Conservation (phyloP, 2,888 invertebrate species). For the Nematopogon swammerdamellus region DNA sequence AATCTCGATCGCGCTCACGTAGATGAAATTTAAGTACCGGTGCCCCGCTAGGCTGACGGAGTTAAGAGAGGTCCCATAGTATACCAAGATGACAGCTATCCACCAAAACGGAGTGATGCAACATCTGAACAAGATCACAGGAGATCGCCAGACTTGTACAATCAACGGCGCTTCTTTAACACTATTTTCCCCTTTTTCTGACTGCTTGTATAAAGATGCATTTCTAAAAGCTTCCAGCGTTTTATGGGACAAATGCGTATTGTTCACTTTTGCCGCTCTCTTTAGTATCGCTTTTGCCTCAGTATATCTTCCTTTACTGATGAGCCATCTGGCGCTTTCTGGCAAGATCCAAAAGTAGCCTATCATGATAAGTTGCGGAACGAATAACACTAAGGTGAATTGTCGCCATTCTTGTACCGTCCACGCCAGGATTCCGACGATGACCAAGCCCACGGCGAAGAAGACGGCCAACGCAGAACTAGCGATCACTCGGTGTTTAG, state of each 20-base stretch:
- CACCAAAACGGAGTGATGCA: conserved; percentile 72
- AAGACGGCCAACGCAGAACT: conserved; percentile 67
- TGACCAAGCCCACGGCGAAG: conserved; percentile 70
- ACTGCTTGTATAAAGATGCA: not conserved
- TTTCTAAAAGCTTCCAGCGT: conserved; percentile 27
- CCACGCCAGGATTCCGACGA: conserved; percentile 66
- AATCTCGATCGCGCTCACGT: conserved; percentile 63
- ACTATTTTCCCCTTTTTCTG: conserved; percentile 15
- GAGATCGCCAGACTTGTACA: conserved; percentile 47
- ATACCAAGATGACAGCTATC: conserved; percentile 75
- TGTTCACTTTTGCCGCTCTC: conserved; percentile 61
- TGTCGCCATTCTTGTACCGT: conserved; percentile 66
- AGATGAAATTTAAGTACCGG: conserved; percentile 72
- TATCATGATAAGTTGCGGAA: conserved; percentile 63
- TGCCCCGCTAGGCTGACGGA: conserved; percentile 71
- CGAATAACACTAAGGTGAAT: conserved; percentile 62
- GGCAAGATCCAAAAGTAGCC: conserved; percentile 65
- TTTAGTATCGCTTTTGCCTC: conserved; percentile 59
- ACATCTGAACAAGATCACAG: conserved; percentile 54
- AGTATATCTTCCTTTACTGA: conserved; percentile 55
- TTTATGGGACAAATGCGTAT: conserved; percentile 43
- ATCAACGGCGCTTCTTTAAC: conserved; percentile 20
- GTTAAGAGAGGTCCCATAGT: conserved; percentile 76
- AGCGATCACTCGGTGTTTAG: conserved; percentile 66
- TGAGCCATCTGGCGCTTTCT: conserved; percentile 75